Base-by-base conservation (phyloP, 2,888 invertebrate species). In the Stegophylla sp. region DNA sequence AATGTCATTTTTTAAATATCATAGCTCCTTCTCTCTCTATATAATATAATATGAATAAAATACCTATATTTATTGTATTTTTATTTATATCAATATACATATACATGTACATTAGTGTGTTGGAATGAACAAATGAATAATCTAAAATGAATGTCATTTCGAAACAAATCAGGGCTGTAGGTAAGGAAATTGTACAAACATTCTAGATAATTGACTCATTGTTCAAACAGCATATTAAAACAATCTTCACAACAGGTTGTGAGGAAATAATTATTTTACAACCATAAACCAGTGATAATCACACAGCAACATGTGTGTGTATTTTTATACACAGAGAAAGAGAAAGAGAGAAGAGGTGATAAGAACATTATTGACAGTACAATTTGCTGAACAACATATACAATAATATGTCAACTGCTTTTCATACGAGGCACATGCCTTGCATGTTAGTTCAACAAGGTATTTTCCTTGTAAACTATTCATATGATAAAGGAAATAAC, bases 191-290 rank as follows among this genome's bases (percentile, higher is more conserved):
- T 53, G 53, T 64, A 53, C 34, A 53, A 13, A 15, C 4, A 66
- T 76, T 76, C 64, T 53, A 76, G 64, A 76, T 76, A 66, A 76
- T 66, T 66, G 53, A 76, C 66, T 64, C 34, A 74, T 74, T 74
- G 74, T 76, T 76, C 53, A 53, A 76, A 76, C 51, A 75, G 63
- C 20, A 17, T 53, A 17, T 13, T 48, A 41, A 13, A 75, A 75
- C 64, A 53, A 66, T 53, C 64, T 66, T 76, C 23, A n/a, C 53
- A 66, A 53, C 64, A 76, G 53, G 23, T 66, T 66, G 41, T 66
- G 53, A 7, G 43, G 75, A 66, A 53, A 76, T 75, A 75, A n/a
- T 66, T 53, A 26, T 76, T 64, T 43, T 41, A 66, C 17, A 26
- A 23, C n/a, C n/a, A 66, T 53, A 53, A 63, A 7, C 43, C 26